Percentiles rank a stretch among this genome's conserved stretches.
Evolutionary conservation across 23 tunicate genomes (phyloP).

Genomic region (Halocynthia aurantium): DNA sequence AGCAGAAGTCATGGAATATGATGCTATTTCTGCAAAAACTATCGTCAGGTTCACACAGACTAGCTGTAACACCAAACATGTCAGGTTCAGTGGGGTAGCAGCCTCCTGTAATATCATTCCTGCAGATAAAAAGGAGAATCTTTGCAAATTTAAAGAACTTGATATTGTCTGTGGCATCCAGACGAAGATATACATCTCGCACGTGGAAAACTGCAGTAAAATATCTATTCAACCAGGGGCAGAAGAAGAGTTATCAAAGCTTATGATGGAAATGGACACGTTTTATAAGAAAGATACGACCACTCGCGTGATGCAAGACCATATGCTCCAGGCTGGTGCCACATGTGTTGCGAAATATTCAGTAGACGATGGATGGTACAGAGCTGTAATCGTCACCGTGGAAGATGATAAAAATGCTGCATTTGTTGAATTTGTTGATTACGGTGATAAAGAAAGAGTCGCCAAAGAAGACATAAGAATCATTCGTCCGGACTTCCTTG

Average conservation of each 20-base stretch:
- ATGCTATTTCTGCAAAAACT: no score
- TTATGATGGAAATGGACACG: constrained; percentile 36
- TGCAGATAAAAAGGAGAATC: no score
- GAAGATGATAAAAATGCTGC: constrained; percentile 4
- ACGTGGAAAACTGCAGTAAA: constrained; percentile 58
- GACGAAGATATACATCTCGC: constrained; percentile 44
- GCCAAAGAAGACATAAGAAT: constrained; percentile 16
- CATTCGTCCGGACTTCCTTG: constrained; percentile 31
- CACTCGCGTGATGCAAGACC: background rate
- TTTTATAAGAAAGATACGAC: constrained; percentile 20
- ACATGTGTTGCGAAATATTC: constrained; percentile 65
- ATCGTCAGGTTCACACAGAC: no score
- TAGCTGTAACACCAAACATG: no score
- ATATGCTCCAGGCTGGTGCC: constrained; percentile 22
- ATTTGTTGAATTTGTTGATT: constrained; percentile 63
- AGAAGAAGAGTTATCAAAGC: constrained; percentile 29
- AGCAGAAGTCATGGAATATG: no score
- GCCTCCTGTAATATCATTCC: no score
- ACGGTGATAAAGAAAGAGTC: constrained; percentile 47
- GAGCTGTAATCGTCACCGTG: constrained; percentile 28
- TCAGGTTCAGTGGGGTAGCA: no score
- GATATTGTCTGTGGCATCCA: background rate
- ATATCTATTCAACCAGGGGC: constrained; percentile 50
- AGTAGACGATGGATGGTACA: constrained; percentile 58
- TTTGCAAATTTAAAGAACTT: background rate